Percentiles rank a stretch among this genome's conserved stretches.
These are phyloP conservation scores for Cephus runcator DNA, from an alignment of 2,888 invertebrate species.

Conservation along the genomic window DNA sequence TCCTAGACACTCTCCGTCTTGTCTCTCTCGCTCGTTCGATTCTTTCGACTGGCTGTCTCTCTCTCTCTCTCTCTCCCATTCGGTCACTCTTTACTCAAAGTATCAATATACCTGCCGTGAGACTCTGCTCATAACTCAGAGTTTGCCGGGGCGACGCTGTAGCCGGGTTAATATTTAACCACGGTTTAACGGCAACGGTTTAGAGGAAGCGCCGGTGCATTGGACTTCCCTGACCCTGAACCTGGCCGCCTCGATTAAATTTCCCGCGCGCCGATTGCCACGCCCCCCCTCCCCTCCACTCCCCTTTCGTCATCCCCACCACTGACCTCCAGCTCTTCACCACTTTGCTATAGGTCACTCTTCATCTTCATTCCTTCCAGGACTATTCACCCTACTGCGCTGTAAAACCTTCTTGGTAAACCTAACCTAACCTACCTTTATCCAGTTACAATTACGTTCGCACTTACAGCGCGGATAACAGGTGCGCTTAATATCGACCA, in stretches of 20 bases:
- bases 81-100: background rate
- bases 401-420: too few species aligned
- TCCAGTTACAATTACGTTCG: too few species aligned
- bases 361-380: too few species aligned
- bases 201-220: slow-evolving; percentile 15
- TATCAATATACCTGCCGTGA: background rate
- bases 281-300: background rate
- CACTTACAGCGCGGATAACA: too few species aligned
- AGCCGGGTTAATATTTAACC: slow-evolving; percentile 29
- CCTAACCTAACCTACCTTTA: too few species aligned
- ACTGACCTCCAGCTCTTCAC: too few species aligned
- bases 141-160: slow-evolving; percentile 19
- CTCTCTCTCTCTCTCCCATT: background rate
- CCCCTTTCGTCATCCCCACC: too few species aligned
- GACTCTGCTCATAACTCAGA: slow-evolving; percentile 27
- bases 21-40: too few species aligned
- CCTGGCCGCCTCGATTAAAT: slow-evolving; percentile 16
- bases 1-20: too few species aligned
- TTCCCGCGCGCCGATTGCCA: slow-evolving; percentile 1
- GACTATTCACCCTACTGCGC: too few species aligned
- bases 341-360: too few species aligned
- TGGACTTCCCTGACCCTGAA: slow-evolving; percentile 28
- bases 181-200: slow-evolving; percentile 27
- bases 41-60: background rate
- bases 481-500: too few species aligned